Conservation (phyloP, 2,888 invertebrate genomes). For the Drosophila aldrichi region DNA sequence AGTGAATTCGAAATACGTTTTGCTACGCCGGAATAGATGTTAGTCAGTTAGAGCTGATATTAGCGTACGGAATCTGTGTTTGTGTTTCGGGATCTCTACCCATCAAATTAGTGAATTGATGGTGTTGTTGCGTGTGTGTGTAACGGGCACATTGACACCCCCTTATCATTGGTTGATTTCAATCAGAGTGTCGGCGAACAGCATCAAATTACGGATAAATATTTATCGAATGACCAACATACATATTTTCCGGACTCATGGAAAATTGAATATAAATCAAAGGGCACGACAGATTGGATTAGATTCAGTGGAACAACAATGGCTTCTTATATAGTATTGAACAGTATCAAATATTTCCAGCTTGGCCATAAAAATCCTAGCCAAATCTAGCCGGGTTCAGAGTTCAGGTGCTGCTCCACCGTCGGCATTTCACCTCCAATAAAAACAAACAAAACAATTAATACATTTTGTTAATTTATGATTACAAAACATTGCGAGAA, state of each 20-base stretch:
- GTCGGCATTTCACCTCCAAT: constrained; percentile 74
- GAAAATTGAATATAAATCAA: constrained; percentile 36
- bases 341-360: constrained; percentile 17
- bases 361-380: constrained; percentile 29
- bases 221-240: constrained; percentile 54
- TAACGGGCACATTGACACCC: constrained; percentile 15
- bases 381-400: constrained; percentile 8
- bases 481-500: constrained; percentile 80
- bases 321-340: not conserved
- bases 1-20: not conserved
- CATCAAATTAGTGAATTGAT: constrained; percentile 17
- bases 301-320: constrained; percentile 24
- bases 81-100: not conserved
- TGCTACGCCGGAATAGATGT: not conserved
- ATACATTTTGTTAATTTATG: constrained; percentile 84
- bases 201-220: constrained; percentile 53
- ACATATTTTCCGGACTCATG: constrained; percentile 36
- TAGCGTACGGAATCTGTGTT: not conserved
- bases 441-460: constrained; percentile 83
- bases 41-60: not conserved
- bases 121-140: constrained; percentile 6
- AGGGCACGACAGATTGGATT: constrained; percentile 6
- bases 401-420: constrained; percentile 23
- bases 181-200: constrained; percentile 30
- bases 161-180: constrained; percentile 19